Conservation (phyloP, 2,888 invertebrate genomes). For the Eubasilissa splendida region DNA sequence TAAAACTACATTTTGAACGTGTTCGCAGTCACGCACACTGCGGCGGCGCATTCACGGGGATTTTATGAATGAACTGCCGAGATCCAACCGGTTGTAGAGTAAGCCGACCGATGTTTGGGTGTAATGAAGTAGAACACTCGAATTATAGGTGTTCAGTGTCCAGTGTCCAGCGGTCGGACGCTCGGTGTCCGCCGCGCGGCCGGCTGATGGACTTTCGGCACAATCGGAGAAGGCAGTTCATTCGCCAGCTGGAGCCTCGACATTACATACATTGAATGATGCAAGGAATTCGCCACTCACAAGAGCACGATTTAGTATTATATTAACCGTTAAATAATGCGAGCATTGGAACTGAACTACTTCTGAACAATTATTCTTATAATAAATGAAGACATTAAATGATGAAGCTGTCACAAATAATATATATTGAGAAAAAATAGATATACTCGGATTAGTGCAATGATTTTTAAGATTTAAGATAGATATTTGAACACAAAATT, state of each 20-base stretch:
- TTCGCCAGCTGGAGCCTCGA: not conserved
- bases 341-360: too few species aligned
- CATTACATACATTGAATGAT: not conserved
- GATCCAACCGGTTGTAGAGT: constrained; percentile 40
- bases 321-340: too few species aligned
- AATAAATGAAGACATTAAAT: too few species aligned
- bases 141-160: constrained; percentile 34
- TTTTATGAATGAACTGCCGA: constrained; percentile 47
- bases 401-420: too few species aligned
- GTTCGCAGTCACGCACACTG: constrained; percentile 11
- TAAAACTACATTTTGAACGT: not conserved
- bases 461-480: too few species aligned
- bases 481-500: too few species aligned
- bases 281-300: too few species aligned
- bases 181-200: constrained; percentile 5
- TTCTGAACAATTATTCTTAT: too few species aligned
- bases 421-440: too few species aligned
- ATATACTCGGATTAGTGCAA: too few species aligned
- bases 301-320: too few species aligned
- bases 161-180: not conserved
- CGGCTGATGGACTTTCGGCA: constrained; percentile 1
- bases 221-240: not conserved
- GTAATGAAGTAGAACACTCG: constrained; percentile 44
- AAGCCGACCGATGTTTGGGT: constrained; percentile 23
- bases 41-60: constrained; percentile 38